Percentiles rank a stretch among this genome's conserved stretches.
phyloP scores from a whole-genome alignment of 2,797 vertebrate genomes.

The Hafferia zeledoni region DNA sequence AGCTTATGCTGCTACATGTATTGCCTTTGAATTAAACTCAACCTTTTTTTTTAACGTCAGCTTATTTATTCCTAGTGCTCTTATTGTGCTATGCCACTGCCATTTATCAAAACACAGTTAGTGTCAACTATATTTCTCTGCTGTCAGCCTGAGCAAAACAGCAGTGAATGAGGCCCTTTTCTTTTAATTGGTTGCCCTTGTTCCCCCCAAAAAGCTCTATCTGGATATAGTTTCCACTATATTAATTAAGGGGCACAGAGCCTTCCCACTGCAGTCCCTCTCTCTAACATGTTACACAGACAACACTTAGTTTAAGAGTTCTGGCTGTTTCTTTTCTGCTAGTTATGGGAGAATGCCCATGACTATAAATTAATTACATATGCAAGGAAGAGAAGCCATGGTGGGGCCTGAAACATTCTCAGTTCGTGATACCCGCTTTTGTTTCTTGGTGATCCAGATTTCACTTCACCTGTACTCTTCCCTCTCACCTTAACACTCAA shows the following conservation, averaged over 20 bases:
- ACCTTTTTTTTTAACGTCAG: not conserved
- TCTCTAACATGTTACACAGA: not conserved
- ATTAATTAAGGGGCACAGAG: not conserved
- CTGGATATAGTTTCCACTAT: not conserved
- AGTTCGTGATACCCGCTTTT: not conserved
- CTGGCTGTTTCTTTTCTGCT: not conserved
- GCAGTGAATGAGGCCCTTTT: not conserved
- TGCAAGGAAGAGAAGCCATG: not conserved
- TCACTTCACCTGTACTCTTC: not conserved
- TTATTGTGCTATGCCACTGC: not conserved
- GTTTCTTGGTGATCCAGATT: not conserved
- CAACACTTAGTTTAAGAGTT: not conserved
- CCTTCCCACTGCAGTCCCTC: not conserved
- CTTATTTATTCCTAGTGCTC: not conserved
- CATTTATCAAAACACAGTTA: not conserved
- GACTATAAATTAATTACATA: not conserved
- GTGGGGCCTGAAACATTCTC: not conserved
- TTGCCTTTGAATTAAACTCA: not conserved
- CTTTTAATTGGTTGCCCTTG: not conserved
- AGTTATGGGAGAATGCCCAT: fast-evolving
- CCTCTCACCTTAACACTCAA: not conserved
- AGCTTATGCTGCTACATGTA: not conserved
- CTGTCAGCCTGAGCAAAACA: not conserved
- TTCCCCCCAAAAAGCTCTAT: not conserved
- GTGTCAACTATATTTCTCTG: not conserved